Evolutionary conservation across 2,113 vertebrate genomes (phyloP), one percentile per base, ranked within the genome.

Genomic region (Poeciliopsis turrubarensis): DNA sequence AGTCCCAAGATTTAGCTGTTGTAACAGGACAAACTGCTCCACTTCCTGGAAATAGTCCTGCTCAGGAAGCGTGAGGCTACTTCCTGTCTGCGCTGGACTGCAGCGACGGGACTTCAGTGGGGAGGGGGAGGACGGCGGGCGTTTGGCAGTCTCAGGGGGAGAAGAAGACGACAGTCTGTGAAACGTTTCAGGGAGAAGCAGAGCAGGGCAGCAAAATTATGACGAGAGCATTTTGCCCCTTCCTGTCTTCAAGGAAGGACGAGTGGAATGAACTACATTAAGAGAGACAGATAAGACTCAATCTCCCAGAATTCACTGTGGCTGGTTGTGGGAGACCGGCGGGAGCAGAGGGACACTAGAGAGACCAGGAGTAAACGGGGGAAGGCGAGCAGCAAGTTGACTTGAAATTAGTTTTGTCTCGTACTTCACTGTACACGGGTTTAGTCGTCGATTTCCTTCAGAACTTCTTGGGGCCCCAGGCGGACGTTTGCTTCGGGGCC

Each of bases 381-480:
- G 72, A 85, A 83, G 87, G 87, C 64, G 82, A 92, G 90, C 87
- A 90, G 90, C 89, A 89, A 78, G 87, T 86, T 80, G 83, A 90
- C 77, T 37, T 13, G 77, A 89, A 73, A 74, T 80, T 65, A 54
- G 34, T 78, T 86, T 70, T 19, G 31, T 80, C 73, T 82, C 68
- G 17, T 88, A 27, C 31, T 87, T 80, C 81, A 83, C 75, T 82
- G 82, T 83, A 89, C 75, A 73, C 6, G 44, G 65, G 71, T 68
- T 68, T 81, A 32, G 60, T 64, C 80, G 51, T 65, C 22, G 71
- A 22, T 37, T 60, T 51, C 71, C 31, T 78, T 95, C 90, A 95
- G 89, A 95, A 94, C 85, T 96, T 96, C 90, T 95, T 96, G 74
- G 95, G 95, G 1, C 95, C 95, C 95, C 95, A 96, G 70, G 92